phyloP scores from a whole-genome alignment of 2,888 invertebrate species.

The Belgica antarctica region DNA sequence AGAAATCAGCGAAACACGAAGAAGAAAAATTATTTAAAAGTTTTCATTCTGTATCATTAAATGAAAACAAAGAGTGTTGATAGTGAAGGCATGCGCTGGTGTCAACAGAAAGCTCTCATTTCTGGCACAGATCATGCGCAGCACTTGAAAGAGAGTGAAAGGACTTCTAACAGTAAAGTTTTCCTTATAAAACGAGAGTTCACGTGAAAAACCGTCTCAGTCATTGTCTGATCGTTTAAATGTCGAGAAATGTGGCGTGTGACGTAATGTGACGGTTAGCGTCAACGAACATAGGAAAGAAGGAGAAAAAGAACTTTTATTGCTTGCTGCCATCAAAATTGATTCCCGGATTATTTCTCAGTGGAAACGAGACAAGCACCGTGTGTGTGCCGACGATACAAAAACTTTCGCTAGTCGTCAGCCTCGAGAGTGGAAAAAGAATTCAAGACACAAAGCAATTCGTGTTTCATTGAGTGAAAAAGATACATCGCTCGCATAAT shows the following conservation, averaged over 20 bases:
- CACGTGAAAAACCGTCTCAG: slow-evolving; percentile 16
- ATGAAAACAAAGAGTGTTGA: slow-evolving; percentile 12
- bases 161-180: not conserved
- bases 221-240: slow-evolving; percentile 9
- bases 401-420: no score
- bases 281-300: slow-evolving; percentile 11
- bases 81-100: slow-evolving; percentile 7
- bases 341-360: slow-evolving; percentile 26
- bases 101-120: not conserved
- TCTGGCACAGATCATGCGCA: slow-evolving; percentile 36
- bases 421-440: not conserved
- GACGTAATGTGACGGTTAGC: not conserved
- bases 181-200: slow-evolving; percentile 40
- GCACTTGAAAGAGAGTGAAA: not conserved
- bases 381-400: slow-evolving; percentile 10
- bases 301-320: not conserved
- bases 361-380: not conserved
- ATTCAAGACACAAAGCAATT: slow-evolving; percentile 7
- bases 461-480: slow-evolving; percentile 43
- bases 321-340: slow-evolving; percentile 23
- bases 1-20: not conserved
- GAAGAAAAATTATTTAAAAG: slow-evolving; percentile 4
- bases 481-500: slow-evolving; percentile 35
- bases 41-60: slow-evolving; percentile 24
- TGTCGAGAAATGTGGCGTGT: not conserved